Evolutionary conservation across 2,113 vertebrate genomes (phyloP), one percentile per base, ranked within the genome.

Genomic region (Eulacestoma nigropectus): DNA sequence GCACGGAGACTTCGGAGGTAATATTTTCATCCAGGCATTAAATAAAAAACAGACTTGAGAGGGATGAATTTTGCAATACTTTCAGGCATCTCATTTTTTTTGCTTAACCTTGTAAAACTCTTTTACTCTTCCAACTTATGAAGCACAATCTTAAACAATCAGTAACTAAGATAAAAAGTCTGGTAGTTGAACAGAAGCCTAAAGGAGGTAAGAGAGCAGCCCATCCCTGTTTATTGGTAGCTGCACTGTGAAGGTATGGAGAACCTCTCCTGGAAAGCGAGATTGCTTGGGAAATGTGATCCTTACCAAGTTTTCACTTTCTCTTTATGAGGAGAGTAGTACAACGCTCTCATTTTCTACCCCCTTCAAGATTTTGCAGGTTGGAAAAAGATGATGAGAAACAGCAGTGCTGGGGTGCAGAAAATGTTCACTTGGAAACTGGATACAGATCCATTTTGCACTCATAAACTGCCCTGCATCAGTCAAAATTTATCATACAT

Each of bases 1-100:
- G 1, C 91, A 50, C 1, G 0, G 52, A 68, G 73, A 37, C 84
- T 91, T 4, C 16, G 35, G 74, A 89, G 84, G 86, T 39, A 90
- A 56, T 85, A 93, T 89, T 97, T 86, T 82, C 63, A 89, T 37
- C 62, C 53, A 95, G 74, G 47, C 44, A 85, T 84, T 77, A 87
- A 86, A 87, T 89, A 92, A 90, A 89, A 90, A 73, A 47, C 82
- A 84, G 91, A 33, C 78, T 70, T 8, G 13, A 44, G 76, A 89
- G 59, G 50, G 60, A 90, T 70, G 79, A 50, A 84, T 70, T 88
- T 57, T n/a, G 39, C 13, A 37, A 39, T 73, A 64, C 70, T 75
- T 87, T 16, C 25, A 55, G 59, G 91, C 81, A 33, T 35, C 30
- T 75, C n/a, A 27, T 52, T 72, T 87, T 87, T 92, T 65, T 73